Evolutionary conservation across 2,888 invertebrate species (phyloP).

Genomic region (Drosophila lutescens): DNA sequence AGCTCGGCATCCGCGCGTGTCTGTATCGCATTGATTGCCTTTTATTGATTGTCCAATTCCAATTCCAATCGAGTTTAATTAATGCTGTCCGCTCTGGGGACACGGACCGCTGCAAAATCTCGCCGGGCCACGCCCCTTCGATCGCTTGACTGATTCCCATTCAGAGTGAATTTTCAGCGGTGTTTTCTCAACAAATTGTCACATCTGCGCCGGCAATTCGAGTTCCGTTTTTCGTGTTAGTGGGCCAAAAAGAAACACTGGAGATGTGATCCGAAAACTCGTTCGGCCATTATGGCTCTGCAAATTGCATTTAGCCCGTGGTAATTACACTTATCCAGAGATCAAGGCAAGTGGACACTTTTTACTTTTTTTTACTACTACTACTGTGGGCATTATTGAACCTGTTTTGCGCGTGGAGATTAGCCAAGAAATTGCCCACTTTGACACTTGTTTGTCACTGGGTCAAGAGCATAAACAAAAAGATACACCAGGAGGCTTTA

Average conservation of each 20-base stretch:
- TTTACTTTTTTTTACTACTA: conserved; percentile 3
- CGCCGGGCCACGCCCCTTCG: conserved; percentile 45
- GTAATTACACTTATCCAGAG: conserved; percentile 58
- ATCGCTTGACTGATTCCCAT: conserved; percentile 63
- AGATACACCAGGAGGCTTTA: conserved; percentile 23
- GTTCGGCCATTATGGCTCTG: conserved; percentile 56
- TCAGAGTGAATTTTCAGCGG: conserved; percentile 24
- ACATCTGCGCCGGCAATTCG: conserved; percentile 31
- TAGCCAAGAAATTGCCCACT: conserved; percentile 50
- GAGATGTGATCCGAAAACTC: conserved; percentile 20
- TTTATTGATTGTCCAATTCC: conserved; percentile 80
- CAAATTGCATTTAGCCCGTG: conserved; percentile 65
- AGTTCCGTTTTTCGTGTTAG: conserved; percentile 36
- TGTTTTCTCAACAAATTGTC: conserved; percentile 48
- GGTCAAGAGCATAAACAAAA: conserved; percentile 67
- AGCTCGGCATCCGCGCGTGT: conserved; percentile 26
- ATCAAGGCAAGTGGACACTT: conserved; percentile 52
- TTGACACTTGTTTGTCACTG: conserved; percentile 65
- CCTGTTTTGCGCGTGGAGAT: conserved; percentile 43
- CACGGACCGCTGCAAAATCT: conserved; percentile 68
- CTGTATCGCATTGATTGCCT: conserved; percentile 68
- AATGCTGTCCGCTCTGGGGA: conserved; percentile 63
- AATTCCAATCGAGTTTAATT: conserved; percentile 77
- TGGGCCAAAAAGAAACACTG: conserved; percentile 33
- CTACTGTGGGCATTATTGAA: conserved; percentile 39